Evolutionary conservation across 1,140 invertebrate species (phyloP).

Genomic region (Drosophila equinoxialis): DNA sequence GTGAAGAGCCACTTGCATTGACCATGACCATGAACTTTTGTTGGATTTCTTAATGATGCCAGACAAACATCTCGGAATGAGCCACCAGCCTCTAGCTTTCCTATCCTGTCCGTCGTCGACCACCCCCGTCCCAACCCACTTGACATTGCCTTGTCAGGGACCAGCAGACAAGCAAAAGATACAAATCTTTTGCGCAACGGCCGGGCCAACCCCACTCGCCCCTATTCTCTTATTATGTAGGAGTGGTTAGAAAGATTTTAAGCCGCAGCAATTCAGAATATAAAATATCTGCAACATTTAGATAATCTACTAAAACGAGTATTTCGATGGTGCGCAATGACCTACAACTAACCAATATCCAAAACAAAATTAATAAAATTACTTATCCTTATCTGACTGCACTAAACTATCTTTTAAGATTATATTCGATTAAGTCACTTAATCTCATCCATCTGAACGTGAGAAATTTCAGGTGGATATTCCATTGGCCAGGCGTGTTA

Average conservation of each 20-base stretch:
- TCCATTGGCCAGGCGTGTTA: not conserved
- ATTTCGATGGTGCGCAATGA: too few species aligned
- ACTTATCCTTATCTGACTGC: too few species aligned
- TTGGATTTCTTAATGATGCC: constrained; percentile 60
- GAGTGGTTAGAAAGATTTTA: not conserved
- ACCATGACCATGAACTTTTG: constrained; percentile 73
- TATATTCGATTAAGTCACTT: too few species aligned
- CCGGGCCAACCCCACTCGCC: constrained; percentile 23
- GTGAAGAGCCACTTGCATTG: constrained; percentile 54
- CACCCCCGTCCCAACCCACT: constrained; percentile 5
- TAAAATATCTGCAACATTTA: too few species aligned
- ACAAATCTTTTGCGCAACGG: constrained; percentile 45
- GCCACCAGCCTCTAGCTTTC: constrained; percentile 33
- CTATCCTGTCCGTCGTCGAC: not conserved
- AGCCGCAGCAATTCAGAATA: not conserved
- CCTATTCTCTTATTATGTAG: constrained; percentile 3
- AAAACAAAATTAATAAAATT: too few species aligned
- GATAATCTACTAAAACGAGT: too few species aligned
- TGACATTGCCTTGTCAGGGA: constrained; percentile 35
- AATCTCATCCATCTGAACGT: too few species aligned
- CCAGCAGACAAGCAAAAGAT: constrained; percentile 46
- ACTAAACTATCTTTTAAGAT: too few species aligned
- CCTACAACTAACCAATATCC: too few species aligned
- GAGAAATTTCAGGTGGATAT: not conserved
- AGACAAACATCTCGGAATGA: constrained; percentile 76